phyloP scores from a whole-genome alignment of 1,140 invertebrate genomes.

The Drosophila pseudoobscura region DNA sequence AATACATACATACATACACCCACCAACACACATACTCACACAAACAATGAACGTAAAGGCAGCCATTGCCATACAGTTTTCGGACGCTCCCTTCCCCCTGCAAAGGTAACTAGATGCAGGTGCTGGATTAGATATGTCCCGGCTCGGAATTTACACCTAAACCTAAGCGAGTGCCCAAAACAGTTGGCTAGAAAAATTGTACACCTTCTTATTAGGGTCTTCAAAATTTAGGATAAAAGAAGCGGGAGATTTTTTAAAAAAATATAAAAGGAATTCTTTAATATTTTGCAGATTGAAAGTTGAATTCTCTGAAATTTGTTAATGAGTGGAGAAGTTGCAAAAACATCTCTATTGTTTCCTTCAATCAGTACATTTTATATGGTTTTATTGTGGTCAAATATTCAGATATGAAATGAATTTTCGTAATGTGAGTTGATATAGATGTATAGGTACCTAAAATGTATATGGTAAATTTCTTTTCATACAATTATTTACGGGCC shows the following conservation, averaged over 20 bases:
- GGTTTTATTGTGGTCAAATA: too few species aligned
- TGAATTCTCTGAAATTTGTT: too few species aligned
- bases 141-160: not conserved
- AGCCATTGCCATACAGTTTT: constrained; percentile 59
- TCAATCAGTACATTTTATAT: too few species aligned
- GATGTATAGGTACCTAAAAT: not conserved
- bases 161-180: constrained; percentile 11
- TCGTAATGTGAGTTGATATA: not conserved
- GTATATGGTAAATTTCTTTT: not conserved
- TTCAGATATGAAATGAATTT: too few species aligned
- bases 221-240: too few species aligned
- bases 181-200: constrained; percentile 6
- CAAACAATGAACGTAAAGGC: constrained; percentile 58
- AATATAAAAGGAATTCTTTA: too few species aligned
- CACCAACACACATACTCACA: constrained; percentile 17
- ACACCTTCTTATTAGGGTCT: too few species aligned
- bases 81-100: constrained; percentile 23
- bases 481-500: not conserved
- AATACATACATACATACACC: constrained; percentile 24
- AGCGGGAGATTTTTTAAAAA: too few species aligned
- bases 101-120: constrained; percentile 49
- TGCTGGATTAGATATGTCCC: constrained; percentile 33
- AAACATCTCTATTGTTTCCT: too few species aligned
- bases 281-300: too few species aligned
- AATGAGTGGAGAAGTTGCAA: too few species aligned